Evolutionary conservation across 1,140 invertebrate genomes (phyloP).

Genomic region (Aradophagus sp.): DNA sequence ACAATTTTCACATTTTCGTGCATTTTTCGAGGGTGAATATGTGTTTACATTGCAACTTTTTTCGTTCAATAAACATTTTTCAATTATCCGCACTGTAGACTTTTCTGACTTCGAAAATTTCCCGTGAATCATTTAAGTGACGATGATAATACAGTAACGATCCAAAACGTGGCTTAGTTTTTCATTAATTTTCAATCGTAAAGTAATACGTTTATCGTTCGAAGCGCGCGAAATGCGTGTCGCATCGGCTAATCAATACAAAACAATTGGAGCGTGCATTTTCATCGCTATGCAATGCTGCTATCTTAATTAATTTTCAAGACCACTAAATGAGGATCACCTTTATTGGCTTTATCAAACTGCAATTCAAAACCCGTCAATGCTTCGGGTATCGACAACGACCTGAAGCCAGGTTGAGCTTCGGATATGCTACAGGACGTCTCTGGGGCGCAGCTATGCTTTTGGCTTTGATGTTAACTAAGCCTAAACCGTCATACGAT

Average conservation of each 20-base stretch:
- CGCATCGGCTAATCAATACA: conserved; percentile 7
- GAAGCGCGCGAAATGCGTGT: neutral
- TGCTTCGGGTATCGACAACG: conserved; percentile 50
- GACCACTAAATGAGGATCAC: conserved; percentile 40
- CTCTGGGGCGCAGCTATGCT: conserved; percentile 68
- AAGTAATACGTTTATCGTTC: too few species aligned
- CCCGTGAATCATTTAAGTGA: too few species aligned
- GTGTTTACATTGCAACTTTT: too few species aligned
- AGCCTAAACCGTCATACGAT: conserved; percentile 65
- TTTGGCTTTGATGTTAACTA: conserved; percentile 74
- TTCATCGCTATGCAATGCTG: conserved; percentile 13
- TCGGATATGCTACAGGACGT: conserved; percentile 51
- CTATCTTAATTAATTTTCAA: conserved; percentile 50
- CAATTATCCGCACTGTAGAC: too few species aligned
- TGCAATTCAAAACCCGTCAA: conserved; percentile 54
- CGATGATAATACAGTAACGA: too few species aligned
- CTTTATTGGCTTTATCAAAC: conserved; percentile 54
- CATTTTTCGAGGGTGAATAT: too few species aligned
- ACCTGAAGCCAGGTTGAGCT: conserved; percentile 39
- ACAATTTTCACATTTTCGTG: too few species aligned
- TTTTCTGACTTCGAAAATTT: too few species aligned
- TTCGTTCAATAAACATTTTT: too few species aligned
- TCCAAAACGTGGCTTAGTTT: too few species aligned
- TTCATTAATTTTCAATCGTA: neutral
- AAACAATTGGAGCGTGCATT: conserved; percentile 19